These are phyloP conservation scores for Acomys russatus DNA, from an alignment of 2,797 vertebrate genomes.

Conservation along the genomic window DNA sequence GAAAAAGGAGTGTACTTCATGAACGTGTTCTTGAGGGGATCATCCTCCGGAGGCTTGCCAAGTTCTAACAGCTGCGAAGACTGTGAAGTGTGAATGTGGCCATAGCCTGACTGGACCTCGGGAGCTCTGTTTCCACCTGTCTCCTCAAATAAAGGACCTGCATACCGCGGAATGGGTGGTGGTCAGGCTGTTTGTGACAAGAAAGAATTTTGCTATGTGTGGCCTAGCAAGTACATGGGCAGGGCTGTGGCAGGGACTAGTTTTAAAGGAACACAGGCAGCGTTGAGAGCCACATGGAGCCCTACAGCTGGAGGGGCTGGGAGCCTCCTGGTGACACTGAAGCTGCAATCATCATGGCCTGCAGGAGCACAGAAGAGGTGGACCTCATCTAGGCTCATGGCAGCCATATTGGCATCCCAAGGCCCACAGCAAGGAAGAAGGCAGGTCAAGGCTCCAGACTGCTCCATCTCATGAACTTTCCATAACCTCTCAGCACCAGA, in stretches of 20 bases:
- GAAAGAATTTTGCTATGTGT: neutral
- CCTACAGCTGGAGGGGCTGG: neutral
- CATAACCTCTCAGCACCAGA: neutral
- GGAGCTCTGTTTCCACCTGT: neutral
- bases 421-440: neutral
- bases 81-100: rapidly evolving
- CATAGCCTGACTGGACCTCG: neutral
- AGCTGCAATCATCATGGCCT: neutral
- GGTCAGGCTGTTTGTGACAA: neutral
- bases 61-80: neutral
- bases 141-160: neutral
- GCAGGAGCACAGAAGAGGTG: neutral
- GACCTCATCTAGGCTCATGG: neutral
- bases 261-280: neutral
- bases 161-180: neutral
- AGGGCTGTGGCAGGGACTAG: neutral
- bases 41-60: neutral
- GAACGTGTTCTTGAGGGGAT: neutral
- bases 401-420: neutral
- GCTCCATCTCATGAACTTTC: neutral
- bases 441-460: neutral
- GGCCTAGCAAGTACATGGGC: neutral
- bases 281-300: neutral
- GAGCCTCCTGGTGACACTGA: rapidly evolving
- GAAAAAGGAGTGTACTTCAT: neutral